These are phyloP conservation scores for Agonopterix heracliana DNA, from an alignment of 2,888 invertebrate species.

Conservation along the genomic window DNA sequence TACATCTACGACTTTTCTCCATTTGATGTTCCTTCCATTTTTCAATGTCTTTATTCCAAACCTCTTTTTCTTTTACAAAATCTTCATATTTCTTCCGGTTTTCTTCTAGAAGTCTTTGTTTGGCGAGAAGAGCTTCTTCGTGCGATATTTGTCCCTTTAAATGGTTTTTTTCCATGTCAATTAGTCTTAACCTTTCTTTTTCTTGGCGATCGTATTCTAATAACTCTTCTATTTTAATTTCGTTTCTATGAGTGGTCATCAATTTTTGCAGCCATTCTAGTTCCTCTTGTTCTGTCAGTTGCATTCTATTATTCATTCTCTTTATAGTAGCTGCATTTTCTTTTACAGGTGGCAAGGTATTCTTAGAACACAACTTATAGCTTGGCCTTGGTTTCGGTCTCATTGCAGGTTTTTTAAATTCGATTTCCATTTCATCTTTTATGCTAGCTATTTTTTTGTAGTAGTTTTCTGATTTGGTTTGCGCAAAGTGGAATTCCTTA, in stretches of 20 bases:
- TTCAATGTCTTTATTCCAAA: conserved; percentile 67
- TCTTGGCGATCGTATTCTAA: conserved; percentile 61
- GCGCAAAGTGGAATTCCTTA: conserved; percentile 40
- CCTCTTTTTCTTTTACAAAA: conserved; percentile 65
- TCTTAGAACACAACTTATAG: conserved; percentile 21
- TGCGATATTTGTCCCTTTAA: conserved; percentile 73
- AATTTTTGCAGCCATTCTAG: conserved; percentile 69
- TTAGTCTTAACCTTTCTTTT: conserved; percentile 61
- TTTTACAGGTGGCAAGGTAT: conserved; percentile 41
- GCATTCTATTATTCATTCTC: conserved; percentile 67
- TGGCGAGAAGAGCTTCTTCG: conserved; percentile 77
- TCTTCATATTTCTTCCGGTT: conserved; percentile 70
- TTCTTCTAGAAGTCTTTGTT: conserved; percentile 57
- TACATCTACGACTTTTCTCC: conserved; percentile 61
- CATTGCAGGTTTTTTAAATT: conserved; percentile 21
- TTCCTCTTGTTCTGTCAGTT: conserved; percentile 46
- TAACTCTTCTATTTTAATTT: conserved; percentile 52
- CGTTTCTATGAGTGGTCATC: conserved; percentile 58
- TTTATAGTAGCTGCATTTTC: conserved; percentile 68
- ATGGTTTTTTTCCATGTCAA: conserved; percentile 77
- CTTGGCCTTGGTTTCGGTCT: conserved; percentile 15
- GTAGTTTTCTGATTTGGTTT: conserved; percentile 40
- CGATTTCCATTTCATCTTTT: conserved; percentile 37
- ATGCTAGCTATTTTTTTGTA: conserved; percentile 33
- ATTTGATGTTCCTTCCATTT: conserved; percentile 65